These are phyloP conservation scores for Geotrupes spiniger DNA, from an alignment of 2,888 invertebrate genomes.

Conservation along the genomic window DNA sequence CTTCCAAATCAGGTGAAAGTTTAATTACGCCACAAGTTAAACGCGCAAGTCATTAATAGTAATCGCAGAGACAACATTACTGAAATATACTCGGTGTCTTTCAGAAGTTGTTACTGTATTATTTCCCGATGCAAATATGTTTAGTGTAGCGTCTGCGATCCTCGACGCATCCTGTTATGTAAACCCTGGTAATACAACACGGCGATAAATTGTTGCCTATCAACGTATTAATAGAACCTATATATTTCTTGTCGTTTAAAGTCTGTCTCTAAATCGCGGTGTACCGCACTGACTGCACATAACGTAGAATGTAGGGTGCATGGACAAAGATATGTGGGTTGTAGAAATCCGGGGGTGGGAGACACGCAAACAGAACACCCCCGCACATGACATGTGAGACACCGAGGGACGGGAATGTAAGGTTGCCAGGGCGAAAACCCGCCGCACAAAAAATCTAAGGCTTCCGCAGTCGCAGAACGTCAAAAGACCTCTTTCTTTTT, in stretches of 20 bases:
- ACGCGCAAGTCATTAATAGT: too few relatives aligned
- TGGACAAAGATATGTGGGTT: conserved; percentile 31
- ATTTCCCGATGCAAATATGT: too few relatives aligned
- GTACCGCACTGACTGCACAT: conserved; percentile 3
- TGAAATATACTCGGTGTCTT: too few relatives aligned
- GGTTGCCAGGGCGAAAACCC: conserved; percentile 31
- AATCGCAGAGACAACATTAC: too few relatives aligned
- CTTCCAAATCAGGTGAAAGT: too few relatives aligned
- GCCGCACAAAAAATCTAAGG: conserved; percentile 29
- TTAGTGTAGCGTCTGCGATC: too few relatives aligned
- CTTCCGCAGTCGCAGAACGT: conserved; percentile 28
- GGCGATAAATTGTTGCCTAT: too few relatives aligned
- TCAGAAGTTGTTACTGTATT: too few relatives aligned
- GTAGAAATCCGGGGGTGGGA: conserved; percentile 22
- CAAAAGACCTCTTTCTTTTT: conserved; percentile 24
- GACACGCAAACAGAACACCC: conserved; percentile 36
- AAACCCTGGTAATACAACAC: too few relatives aligned
- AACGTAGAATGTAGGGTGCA: conserved; percentile 16
- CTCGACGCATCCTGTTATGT: too few relatives aligned
- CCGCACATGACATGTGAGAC: conserved; percentile 35
- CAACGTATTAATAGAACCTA: too few relatives aligned
- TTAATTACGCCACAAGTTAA: too few relatives aligned
- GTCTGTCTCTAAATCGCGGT: conserved; percentile 3
- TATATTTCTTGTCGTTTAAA: background rate
- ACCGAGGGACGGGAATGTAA: conserved; percentile 30